Percentiles rank a stretch among this genome's conserved stretches.
phyloP scores from a whole-genome alignment of 2,888 invertebrate genomes.

The Mythimna pallens region DNA sequence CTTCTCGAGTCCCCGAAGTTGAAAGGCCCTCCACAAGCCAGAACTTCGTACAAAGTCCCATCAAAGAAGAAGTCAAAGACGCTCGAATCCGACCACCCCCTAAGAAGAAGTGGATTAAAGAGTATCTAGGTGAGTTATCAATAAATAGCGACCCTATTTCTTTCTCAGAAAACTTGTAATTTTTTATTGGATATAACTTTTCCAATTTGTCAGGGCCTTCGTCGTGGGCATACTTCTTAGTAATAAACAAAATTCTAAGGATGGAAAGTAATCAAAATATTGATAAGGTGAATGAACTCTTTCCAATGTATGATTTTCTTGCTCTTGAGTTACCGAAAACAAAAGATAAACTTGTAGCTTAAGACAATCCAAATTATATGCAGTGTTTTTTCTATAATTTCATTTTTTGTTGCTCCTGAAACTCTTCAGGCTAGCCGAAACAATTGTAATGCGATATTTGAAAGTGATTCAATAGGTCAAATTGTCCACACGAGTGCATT shows the following conservation, averaged over 20 bases:
- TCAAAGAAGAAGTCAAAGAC: slow-evolving; percentile 75
- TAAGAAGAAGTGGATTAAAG: slow-evolving; percentile 94
- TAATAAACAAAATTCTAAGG: slow-evolving; percentile 9
- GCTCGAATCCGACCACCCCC: slow-evolving; percentile 89
- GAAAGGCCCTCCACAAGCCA: slow-evolving; percentile 74
- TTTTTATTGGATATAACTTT: slow-evolving; percentile 19
- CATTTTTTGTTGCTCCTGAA: slow-evolving; percentile 20
- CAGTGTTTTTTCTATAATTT: neutral
- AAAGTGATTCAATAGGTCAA: slow-evolving; percentile 60
- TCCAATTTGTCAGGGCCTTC: slow-evolving; percentile 19
- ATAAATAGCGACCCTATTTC: slow-evolving; percentile 30
- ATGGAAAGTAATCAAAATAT: slow-evolving; percentile 1
- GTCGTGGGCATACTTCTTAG: slow-evolving; percentile 1
- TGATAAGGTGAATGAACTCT: slow-evolving; percentile 24
- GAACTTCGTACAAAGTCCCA: slow-evolving; percentile 68
- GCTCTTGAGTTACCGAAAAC: neutral
- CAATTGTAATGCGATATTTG: slow-evolving; percentile 49
- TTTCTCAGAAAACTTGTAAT: slow-evolving; percentile 12
- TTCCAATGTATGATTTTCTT: neutral
- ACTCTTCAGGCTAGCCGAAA: slow-evolving; percentile 15
- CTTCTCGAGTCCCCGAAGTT: slow-evolving; percentile 71
- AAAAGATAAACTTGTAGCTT: neutral
- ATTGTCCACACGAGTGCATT: slow-evolving; percentile 71
- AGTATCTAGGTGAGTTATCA: slow-evolving; percentile 91
- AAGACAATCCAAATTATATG: neutral